A percentile compares a stretch with the other conserved stretches of the same genome.
phyloP scores from a whole-genome alignment of 92 coral and sea anemone genomes.

The Porites rus region DNA sequence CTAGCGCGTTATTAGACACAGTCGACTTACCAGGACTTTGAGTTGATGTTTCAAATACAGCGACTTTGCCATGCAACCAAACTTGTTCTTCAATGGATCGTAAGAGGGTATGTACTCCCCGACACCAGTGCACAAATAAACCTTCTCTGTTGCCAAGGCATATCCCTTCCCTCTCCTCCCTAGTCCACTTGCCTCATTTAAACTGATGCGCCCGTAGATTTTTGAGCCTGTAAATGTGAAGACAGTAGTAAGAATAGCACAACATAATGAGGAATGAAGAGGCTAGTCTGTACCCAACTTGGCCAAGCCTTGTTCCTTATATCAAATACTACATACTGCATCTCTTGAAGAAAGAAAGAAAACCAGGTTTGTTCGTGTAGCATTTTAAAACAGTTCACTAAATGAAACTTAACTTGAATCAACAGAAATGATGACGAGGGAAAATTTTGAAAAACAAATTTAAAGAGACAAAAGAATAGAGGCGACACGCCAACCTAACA shows the following conservation, averaged over 20 bases:
- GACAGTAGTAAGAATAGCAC: not conserved
- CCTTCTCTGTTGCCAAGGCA: conserved; percentile 79
- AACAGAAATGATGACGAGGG: no score
- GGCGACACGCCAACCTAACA: no score
- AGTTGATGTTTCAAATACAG: conserved; percentile 74
- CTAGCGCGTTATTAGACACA: not conserved
- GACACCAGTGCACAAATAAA: conserved; percentile 91
- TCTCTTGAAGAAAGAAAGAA: no score
- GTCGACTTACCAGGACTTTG: conserved; percentile 85
- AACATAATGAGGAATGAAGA: no score
- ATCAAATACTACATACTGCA: no score
- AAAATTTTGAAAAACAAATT: no score
- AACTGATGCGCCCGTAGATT: conserved; percentile 90
- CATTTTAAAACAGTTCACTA: no score
- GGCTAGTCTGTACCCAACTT: no score
- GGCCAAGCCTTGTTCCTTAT: no score
- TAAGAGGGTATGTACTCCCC: conserved; percentile 86
- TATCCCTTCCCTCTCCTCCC: conserved; percentile 72
- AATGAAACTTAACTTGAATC: no score
- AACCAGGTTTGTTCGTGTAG: no score
- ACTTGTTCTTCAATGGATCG: conserved; percentile 79
- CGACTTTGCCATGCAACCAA: conserved; percentile 96
- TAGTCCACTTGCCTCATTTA: conserved; percentile 72
- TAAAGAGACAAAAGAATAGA: no score
- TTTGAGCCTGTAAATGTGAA: conserved; percentile 73